Evolutionary conservation across 2,888 invertebrate species (phyloP), one percentile per base, ranked within the genome.

Genomic region (Chrysolina oricalcia): DNA sequence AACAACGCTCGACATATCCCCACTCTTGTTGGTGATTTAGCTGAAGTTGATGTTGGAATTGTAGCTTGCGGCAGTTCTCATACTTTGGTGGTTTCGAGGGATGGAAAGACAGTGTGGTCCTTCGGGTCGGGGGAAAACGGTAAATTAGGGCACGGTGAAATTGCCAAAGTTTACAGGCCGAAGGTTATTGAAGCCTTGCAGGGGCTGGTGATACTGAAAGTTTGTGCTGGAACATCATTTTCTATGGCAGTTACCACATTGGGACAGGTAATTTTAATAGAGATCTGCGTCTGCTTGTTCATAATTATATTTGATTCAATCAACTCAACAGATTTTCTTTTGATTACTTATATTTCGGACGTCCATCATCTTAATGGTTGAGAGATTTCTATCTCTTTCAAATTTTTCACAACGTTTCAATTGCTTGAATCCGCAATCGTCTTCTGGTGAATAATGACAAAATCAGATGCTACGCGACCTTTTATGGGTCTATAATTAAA

Each of bases 71-170:
- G 91, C 11, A 90, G 90, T 77, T 89, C 91, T 9, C 91, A 91
- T 81, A 91, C 91, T 0, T 82, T 91, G 23, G 91, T 89, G 2
- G 85, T 91, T 9, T 91, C 91, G 0, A 85, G 86, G 65, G 91
- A 91, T 86, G 91, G 91, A 0, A 88, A 89, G 83, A 91, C 89
- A 1, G 91, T 91, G 1, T 91, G 91, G 91, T 91, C 91, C 0
- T 91, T 91, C 84, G 91, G 91, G 27, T 90, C 89, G 35, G 91
- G 91, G 1, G 91, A 91, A 79, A 89, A 90, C 80, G 92, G 92
- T n/a, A 90, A 90, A 82, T 84, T 91, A 50, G 92, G 89, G 11
- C 88, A 88, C 77, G 88, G 88, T 11, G 87, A 87, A 76, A 86
- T 87, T 9, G 86, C 85, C 6, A 88, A 87, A 79, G 90, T 83